These are phyloP conservation scores for Macrotis lagotis DNA, from an alignment of 2,113 vertebrate species.

Conservation along the genomic window DNA sequence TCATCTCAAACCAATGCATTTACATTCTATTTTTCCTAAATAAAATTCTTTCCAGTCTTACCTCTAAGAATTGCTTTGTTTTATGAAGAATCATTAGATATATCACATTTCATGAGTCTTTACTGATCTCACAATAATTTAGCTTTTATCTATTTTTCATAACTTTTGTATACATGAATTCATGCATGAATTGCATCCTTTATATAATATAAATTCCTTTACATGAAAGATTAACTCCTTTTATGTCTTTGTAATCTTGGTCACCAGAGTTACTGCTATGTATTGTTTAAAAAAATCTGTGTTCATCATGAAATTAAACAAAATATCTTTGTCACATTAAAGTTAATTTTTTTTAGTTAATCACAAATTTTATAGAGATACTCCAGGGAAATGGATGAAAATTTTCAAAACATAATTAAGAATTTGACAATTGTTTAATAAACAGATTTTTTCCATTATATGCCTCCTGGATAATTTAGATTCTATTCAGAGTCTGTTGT, in stretches of 20 bases:
- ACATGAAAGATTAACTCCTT: neutral
- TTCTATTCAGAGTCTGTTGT: slow-evolving; percentile 1
- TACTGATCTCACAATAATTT: neutral
- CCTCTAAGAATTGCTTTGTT: neutral
- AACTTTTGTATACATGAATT: neutral
- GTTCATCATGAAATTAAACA: neutral
- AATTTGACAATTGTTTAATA: neutral
- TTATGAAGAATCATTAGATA: neutral
- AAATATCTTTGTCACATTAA: neutral
- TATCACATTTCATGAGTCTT: neutral
- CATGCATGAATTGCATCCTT: neutral
- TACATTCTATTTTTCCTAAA: neutral
- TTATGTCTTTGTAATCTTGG: neutral
- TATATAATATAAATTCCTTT: neutral
- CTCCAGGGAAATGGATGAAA: slow-evolving; percentile 26
- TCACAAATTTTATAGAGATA: neutral
- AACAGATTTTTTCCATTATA: slow-evolving; percentile 36
- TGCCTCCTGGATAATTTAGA: slow-evolving; percentile 57
- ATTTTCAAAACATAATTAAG: slow-evolving; percentile 31
- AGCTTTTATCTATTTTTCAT: neutral
- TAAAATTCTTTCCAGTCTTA: neutral
- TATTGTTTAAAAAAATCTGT: neutral
- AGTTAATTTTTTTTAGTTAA: neutral
- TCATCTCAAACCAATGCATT: neutral
- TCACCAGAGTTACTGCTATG: no score